Evolutionary conservation across 2,888 invertebrate species (phyloP).

Genomic region (Lutraria lutraria): DNA sequence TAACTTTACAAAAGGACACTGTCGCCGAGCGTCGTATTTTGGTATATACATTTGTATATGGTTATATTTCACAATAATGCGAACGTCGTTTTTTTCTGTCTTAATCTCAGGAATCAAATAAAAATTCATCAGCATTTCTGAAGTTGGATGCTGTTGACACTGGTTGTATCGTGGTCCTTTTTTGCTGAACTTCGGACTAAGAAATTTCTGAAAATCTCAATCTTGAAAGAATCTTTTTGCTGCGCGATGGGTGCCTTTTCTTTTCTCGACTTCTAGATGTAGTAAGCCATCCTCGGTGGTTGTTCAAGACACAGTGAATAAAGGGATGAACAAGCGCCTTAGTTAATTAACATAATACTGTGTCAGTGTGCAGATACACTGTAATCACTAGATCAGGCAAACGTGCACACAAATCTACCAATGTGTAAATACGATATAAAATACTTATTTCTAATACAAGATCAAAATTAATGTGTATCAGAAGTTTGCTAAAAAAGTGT

Average conservation of each 20-base stretch:
- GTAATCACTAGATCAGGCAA: conserved; percentile 9
- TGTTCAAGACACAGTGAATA: neutral
- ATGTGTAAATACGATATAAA: conserved; percentile 6
- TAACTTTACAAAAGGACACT: neutral
- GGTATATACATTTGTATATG: neutral
- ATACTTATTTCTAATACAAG: neutral
- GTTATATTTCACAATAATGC: neutral
- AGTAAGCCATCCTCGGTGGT: neutral
- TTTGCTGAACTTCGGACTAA: too few species aligned
- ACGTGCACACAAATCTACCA: neutral
- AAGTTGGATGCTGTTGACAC: too few species aligned
- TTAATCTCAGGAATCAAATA: too few species aligned
- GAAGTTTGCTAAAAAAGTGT: neutral
- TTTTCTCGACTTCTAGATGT: too few species aligned
- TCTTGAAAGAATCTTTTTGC: too few species aligned
- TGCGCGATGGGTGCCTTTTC: too few species aligned
- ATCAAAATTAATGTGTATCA: neutral
- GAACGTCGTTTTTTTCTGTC: too few species aligned
- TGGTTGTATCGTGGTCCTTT: too few species aligned
- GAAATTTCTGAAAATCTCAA: too few species aligned
- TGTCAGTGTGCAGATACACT: neutral
- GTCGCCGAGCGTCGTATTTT: neutral
- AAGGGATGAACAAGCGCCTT: neutral
- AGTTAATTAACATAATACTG: neutral
- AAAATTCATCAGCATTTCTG: too few species aligned